Evolutionary conservation across 2,797 vertebrate species (phyloP).

Genomic region (Philypnodon macrostomus): DNA sequence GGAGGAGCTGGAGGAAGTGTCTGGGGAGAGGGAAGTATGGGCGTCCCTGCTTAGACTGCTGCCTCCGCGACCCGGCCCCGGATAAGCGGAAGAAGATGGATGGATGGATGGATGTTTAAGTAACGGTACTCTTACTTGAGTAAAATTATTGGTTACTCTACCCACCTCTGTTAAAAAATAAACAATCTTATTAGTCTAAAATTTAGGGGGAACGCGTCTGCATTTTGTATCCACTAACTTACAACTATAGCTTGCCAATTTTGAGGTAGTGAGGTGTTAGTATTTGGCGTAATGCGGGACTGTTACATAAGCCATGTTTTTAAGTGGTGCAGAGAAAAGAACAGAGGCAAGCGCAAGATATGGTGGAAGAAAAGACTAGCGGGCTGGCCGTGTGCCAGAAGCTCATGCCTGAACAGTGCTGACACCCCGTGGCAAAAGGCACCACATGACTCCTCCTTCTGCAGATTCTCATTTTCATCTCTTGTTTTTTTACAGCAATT

Average conservation of each 20-base stretch:
- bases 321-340: constrained; percentile 49
- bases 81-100: too few relatives aligned
- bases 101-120: too few relatives aligned
- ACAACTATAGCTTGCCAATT: constrained; percentile 3
- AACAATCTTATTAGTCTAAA: neutral
- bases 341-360: constrained; percentile 32
- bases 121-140: too few relatives aligned
- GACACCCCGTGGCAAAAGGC: constrained; percentile 67
- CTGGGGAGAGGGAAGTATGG: too few relatives aligned
- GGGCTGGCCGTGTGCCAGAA: constrained; percentile 45
- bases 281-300: neutral
- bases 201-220: constrained; percentile 13
- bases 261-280: constrained; percentile 10
- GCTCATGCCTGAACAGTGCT: constrained; percentile 56
- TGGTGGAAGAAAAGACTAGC: constrained; percentile 37
- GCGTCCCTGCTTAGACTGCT: too few relatives aligned
- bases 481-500: constrained; percentile 77
- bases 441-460: constrained; percentile 26
- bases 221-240: neutral
- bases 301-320: constrained; percentile 25
- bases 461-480: constrained; percentile 20
- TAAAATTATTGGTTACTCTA: too few relatives aligned
- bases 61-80: too few relatives aligned
- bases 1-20: too few relatives aligned
- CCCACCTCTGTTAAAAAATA: too few relatives aligned